Evolutionary conservation across 2,797 vertebrate species (phyloP).

Genomic region (Danio kyathit): DNA sequence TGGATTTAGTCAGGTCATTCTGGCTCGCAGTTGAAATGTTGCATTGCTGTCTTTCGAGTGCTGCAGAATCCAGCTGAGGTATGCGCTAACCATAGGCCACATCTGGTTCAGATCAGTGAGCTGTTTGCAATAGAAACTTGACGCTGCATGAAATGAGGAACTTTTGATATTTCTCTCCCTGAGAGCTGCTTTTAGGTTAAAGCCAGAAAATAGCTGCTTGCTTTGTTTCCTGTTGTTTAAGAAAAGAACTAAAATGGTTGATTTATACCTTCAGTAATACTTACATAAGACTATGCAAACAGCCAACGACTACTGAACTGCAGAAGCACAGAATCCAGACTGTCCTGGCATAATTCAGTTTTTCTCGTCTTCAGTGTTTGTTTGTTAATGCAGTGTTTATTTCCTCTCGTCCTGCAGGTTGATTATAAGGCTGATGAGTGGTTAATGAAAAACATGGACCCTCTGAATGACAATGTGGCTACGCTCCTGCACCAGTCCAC

Average conservation of each 20-base stretch:
- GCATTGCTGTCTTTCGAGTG: constrained; percentile 25
- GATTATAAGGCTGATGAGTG: constrained; percentile 93
- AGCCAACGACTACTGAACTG: not conserved
- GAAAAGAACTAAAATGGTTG: not conserved
- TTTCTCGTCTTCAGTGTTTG: constrained; percentile 2
- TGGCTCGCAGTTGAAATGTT: constrained; percentile 17
- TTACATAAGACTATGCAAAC: not conserved
- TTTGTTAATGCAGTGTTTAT: not conserved
- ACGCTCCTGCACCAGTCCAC: constrained; percentile 89
- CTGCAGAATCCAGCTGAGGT: constrained; percentile 42
- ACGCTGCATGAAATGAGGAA: constrained; percentile 37
- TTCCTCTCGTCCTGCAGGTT: constrained; percentile 74
- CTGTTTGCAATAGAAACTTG: constrained; percentile 31
- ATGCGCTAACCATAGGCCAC: constrained; percentile 38
- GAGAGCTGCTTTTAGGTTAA: constrained; percentile 8
- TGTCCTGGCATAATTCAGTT: not conserved
- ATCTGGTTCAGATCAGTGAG: constrained; percentile 60
- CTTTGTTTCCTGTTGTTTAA: constrained; percentile 32
- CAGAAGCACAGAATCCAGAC: not conserved
- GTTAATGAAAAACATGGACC: constrained; percentile 96
- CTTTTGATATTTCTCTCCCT: constrained; percentile 18
- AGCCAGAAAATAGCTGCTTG: constrained; percentile 1
- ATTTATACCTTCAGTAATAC: constrained; percentile 13
- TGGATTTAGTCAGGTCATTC: constrained; percentile 29
- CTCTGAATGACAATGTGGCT: constrained; percentile 90